Base-by-base conservation (phyloP, 2,797 vertebrate genomes). In the Bradypodion ventrale region DNA sequence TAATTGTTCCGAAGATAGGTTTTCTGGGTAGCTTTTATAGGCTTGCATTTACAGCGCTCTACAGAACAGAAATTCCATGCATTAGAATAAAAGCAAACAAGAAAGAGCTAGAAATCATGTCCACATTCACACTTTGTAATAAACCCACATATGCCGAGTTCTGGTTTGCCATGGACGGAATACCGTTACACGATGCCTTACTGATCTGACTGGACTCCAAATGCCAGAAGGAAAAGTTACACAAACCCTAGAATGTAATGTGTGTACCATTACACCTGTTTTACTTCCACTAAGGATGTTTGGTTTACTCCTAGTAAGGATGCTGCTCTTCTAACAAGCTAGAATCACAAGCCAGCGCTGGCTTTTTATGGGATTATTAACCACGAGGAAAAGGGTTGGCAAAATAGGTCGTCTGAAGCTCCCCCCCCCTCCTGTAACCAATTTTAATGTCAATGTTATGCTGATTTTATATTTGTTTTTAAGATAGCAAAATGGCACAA, bases 1-100 rank as follows among this genome's bases (percentile, higher is more conserved):
- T 99, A 99, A 94, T 99, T 99, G 94, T 99, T 99, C 92, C 93
- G 97, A 82, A 95, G 80, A 75, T 99, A 99, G 42, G 95, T 97
- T 95, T 97, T 99, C 92, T 96, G 94, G 76, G 86, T 92, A 59
- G 97, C 97, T 94, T 94, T 97, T 49, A 98, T 90, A 1, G 93
- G 92, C 87, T 97, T 98, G 94, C 99, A 99, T 88, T 94, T 98
- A 92, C 99, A 99, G 84, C 94, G 96, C 78, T 98, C 99, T 99
- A 88, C 27, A 93, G 94, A 92, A 93, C 23, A 94, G n/a, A 90
- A 82, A 52, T 81, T 37, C 63, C 87, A 88, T 62, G 10, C 44
- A 81, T 72, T 91, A 84, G 85, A 68, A 27, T n/a, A 62, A 69
- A 83, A 79, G 21, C 19, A 80, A 37, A 82, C 85, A 75, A 44